Evolutionary conservation across 2,888 invertebrate species (phyloP).

Genomic region (Oxycera nigricornis): DNA sequence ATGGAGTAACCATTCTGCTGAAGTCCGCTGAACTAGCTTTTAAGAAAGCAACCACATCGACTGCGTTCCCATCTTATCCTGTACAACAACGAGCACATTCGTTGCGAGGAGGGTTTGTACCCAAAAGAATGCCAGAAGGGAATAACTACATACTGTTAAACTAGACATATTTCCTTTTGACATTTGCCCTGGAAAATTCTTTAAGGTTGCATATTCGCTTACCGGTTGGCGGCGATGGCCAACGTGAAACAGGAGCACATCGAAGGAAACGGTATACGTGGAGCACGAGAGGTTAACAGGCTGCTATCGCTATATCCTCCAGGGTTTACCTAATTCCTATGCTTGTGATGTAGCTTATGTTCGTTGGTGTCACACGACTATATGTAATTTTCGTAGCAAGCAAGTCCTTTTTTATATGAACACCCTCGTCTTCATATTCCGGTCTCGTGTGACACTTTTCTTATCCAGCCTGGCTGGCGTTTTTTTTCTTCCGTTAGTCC

Average conservation of each 20-base stretch:
- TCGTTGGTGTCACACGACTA: not conserved
- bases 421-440: not conserved
- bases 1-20: slow-evolving; percentile 7
- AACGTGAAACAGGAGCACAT: no score
- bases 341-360: not conserved
- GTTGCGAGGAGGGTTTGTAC: not conserved
- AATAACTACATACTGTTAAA: slow-evolving; percentile 23
- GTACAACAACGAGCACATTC: not conserved
- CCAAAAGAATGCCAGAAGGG: slow-evolving; percentile 16
- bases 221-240: no score
- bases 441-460: not conserved
- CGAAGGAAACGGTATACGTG: no score
- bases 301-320: no score
- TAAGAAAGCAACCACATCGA: not conserved
- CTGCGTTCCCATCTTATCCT: not conserved
- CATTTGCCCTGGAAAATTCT: slow-evolving; percentile 21
- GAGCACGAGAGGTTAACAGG: no score
- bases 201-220: no score
- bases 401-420: not conserved
- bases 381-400: not conserved
- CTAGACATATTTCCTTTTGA: slow-evolving; percentile 30
- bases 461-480: no score
- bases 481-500: no score
- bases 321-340: not conserved
- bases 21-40: not conserved